Evolutionary conservation across 2,113 vertebrate genomes (phyloP).

Genomic region (Cephalopterus ornatus): DNA sequence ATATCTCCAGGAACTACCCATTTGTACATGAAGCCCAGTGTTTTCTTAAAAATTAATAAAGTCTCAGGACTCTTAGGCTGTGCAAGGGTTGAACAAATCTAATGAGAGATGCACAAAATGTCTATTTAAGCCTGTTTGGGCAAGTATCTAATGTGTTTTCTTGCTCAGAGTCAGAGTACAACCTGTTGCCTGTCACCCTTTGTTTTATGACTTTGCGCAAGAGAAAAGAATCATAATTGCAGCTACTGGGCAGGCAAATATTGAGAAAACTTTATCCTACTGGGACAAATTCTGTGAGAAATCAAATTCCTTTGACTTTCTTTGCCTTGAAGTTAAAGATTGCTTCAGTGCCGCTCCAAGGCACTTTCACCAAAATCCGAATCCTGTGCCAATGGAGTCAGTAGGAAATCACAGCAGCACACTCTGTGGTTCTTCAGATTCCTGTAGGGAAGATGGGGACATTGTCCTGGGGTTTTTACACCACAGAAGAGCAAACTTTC

Average conservation of each 20-base stretch:
- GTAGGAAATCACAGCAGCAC: neutral
- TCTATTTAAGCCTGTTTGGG: neutral
- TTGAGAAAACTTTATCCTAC: neutral
- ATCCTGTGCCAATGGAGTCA: accelerated
- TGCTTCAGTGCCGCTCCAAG: neutral
- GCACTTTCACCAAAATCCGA: neutral
- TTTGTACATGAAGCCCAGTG: neutral
- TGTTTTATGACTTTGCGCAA: neutral
- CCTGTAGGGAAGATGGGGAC: neutral
- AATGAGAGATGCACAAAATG: neutral
- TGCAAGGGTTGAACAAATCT: neutral
- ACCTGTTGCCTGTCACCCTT: neutral
- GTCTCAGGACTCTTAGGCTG: neutral
- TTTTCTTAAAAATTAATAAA: neutral
- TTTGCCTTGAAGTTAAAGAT: neutral
- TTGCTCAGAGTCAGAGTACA: neutral
- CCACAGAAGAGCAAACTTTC: neutral
- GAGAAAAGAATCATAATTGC: neutral
- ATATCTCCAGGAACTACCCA: neutral
- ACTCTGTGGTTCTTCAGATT: neutral
- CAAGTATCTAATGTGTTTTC: neutral
- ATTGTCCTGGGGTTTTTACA: neutral
- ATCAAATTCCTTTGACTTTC: neutral
- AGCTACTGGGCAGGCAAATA: neutral
- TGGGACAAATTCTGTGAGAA: neutral